Evolutionary conservation across 2,797 vertebrate genomes (phyloP).

Genomic region (Crax fasciolata): DNA sequence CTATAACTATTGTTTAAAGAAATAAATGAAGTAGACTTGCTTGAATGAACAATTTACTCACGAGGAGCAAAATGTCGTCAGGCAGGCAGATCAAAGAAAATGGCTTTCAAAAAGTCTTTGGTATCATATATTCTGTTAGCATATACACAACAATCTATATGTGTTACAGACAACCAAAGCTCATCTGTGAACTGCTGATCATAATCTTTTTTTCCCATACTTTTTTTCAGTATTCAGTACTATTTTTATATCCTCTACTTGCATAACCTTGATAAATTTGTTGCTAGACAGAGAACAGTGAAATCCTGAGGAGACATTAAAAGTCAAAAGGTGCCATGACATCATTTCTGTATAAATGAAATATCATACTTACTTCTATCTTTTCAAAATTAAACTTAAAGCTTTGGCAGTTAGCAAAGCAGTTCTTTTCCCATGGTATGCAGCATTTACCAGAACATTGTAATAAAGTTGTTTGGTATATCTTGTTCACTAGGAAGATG

Average conservation of each 20-base stretch:
- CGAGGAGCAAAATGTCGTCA: background rate
- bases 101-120: background rate
- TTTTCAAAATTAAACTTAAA: background rate
- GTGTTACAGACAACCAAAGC: background rate
- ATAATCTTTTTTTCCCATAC: background rate
- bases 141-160: background rate
- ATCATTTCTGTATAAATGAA: background rate
- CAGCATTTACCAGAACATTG: background rate
- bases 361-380: background rate
- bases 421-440: background rate
- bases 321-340: background rate
- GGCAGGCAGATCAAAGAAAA: background rate
- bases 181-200: background rate
- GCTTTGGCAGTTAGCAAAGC: background rate
- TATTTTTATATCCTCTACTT: background rate
- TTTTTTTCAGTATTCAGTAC: background rate
- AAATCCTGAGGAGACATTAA: background rate
- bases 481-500: background rate
- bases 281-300: background rate
- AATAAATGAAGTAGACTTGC: conserved; percentile 50
- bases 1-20: conserved; percentile 39
- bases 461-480: background rate
- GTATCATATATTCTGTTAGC: background rate
- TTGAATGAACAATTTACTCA: conserved; percentile 24
- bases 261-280: background rate